These are phyloP conservation scores for Drosophila melanica DNA, from an alignment of 1,140 invertebrate species.

Conservation along the genomic window DNA sequence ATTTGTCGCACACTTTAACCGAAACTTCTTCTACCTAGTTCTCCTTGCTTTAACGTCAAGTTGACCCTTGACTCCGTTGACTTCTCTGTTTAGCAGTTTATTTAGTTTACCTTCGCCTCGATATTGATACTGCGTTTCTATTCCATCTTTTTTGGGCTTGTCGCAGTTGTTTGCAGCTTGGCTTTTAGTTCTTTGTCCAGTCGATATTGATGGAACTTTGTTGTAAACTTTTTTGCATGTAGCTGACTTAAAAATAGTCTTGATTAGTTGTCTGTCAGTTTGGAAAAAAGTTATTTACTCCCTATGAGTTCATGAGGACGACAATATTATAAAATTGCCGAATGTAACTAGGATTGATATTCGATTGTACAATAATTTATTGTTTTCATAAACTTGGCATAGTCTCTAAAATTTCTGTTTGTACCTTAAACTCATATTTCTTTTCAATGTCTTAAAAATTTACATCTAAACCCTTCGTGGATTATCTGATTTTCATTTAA, in stretches of 20 bases:
- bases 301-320: too few relatives aligned
- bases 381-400: too few relatives aligned
- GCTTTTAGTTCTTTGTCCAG: constrained; percentile 11
- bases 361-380: too few relatives aligned
- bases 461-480: too few relatives aligned
- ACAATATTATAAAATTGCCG: too few relatives aligned
- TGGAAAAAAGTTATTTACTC: too few relatives aligned
- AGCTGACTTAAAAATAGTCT: neutral
- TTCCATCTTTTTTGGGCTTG: neutral
- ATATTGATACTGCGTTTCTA: neutral
- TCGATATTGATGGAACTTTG: constrained; percentile 23
- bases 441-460: too few relatives aligned
- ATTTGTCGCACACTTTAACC: constrained; percentile 67
- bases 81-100: constrained; percentile 27
- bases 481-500: too few relatives aligned
- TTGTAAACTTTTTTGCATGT: neutral
- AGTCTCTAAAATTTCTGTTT: too few relatives aligned
- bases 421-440: too few relatives aligned
- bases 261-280: neutral
- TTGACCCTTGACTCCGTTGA: constrained; percentile 29
- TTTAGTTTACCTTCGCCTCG: neutral
- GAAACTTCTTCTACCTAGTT: constrained; percentile 24
- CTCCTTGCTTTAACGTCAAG: constrained; percentile 23
- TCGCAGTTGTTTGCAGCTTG: neutral
- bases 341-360: too few relatives aligned